Evolutionary conservation across 2,888 invertebrate species (phyloP), one percentile per base, ranked within the genome.

Genomic region (Pristionchus fissidentatus): DNA sequence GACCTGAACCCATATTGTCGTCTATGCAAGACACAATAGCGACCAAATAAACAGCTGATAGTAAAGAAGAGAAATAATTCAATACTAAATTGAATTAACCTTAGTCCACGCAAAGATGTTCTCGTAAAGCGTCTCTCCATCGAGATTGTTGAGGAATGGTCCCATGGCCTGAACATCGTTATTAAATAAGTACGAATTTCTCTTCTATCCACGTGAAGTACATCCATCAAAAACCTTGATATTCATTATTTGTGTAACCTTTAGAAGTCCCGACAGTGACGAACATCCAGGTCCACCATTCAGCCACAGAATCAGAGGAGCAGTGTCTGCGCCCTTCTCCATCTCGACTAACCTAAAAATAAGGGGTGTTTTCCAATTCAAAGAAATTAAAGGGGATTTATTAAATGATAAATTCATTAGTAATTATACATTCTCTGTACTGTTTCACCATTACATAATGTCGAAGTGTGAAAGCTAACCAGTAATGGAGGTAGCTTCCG

Each of bases 401-500:
- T 35, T n/a, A n/a, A n/a, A n/a, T n/a, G n/a, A n/a, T n/a, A n/a
- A n/a, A n/a, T n/a, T n/a, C n/a, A n/a, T n/a, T n/a, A n/a, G n/a
- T n/a, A n/a, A n/a, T n/a, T n/a, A n/a, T n/a, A n/a, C n/a, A n/a
- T n/a, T n/a, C n/a, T n/a, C n/a, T n/a, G n/a, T n/a, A n/a, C n/a
- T n/a, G n/a, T n/a, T n/a, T n/a, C n/a, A n/a, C n/a, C n/a, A n/a
- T n/a, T n/a, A n/a, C n/a, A n/a, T n/a, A n/a, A n/a, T n/a, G n/a
- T n/a, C n/a, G n/a, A n/a, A n/a, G n/a, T n/a, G n/a, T n/a, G n/a
- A n/a, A n/a, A n/a, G 87, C 88, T 41, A 89, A 88, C 62, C 92
- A 92, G 85, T 93, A 92, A 73, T 92, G 93, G 5, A 93, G 89
- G 46, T 91, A 89, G 85, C 92, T 92, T 62, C 90, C 89, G 13